A percentile compares a stretch with the other conserved stretches of the same genome.
Evolutionary conservation across 2,888 invertebrate genomes (phyloP).

Genomic region (Sesia bembeciformis): DNA sequence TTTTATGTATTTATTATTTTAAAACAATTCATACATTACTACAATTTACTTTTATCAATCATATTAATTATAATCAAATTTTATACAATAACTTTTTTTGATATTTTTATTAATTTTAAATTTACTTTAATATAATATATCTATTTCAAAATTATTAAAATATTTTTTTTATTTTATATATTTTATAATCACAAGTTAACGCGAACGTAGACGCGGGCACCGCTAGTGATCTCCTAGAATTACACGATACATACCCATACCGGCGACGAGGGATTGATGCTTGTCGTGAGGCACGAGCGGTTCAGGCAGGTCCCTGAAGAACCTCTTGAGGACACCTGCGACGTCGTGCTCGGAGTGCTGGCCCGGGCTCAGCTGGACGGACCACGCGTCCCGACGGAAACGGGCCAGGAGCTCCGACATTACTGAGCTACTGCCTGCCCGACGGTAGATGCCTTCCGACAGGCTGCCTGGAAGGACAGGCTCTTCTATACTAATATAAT

Average conservation of each 20-base stretch:
- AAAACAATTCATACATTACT: no score
- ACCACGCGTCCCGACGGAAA: slow-evolving; percentile 88
- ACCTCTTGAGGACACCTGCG: slow-evolving; percentile 89
- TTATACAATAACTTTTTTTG: no score
- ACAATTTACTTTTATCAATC: no score
- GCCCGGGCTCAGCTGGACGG: slow-evolving; percentile 84
- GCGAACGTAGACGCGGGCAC: neutral
- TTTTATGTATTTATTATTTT: no score
- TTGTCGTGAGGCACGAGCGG: slow-evolving; percentile 84
- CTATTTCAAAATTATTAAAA: neutral
- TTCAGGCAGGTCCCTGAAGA: slow-evolving; percentile 91
- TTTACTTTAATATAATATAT: no score
- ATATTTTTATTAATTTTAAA: no score
- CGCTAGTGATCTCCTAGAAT: neutral
- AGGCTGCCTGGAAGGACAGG: slow-evolving; percentile 76
- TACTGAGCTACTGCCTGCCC: slow-evolving; percentile 84
- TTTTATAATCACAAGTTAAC: neutral
- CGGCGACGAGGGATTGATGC: slow-evolving; percentile 79
- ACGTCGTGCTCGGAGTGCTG: slow-evolving; percentile 91
- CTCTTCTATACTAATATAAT: no score
- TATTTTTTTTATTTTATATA: neutral
- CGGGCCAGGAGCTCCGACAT: slow-evolving; percentile 82
- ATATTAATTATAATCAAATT: no score
- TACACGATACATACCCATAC: slow-evolving; percentile 67
- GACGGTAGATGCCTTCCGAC: slow-evolving; percentile 91